phyloP scores from a whole-genome alignment of 2,797 vertebrate species.

The Dallia pectoralis region DNA sequence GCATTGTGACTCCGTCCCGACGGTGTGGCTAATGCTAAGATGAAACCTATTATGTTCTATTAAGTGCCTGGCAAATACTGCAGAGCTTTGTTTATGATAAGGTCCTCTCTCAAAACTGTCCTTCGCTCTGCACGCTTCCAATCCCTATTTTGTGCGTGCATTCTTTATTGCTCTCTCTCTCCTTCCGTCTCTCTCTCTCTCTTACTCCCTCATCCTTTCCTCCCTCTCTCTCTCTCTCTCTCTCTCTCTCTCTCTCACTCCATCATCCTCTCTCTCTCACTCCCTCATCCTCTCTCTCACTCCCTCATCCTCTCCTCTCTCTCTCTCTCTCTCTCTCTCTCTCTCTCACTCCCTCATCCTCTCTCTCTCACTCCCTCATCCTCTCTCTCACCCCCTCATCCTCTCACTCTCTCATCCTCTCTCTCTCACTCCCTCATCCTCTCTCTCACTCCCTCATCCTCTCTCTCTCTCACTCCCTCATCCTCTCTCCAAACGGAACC shows the following conservation, averaged over 20 bases:
- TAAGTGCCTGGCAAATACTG: constrained; percentile 48
- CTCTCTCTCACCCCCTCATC: constrained; percentile 49
- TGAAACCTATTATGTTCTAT: constrained; percentile 28
- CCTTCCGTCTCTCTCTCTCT: background rate
- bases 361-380: constrained; percentile 53
- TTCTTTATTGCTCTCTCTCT: constrained; percentile 5
- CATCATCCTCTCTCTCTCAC: constrained; percentile 43
- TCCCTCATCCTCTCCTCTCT: constrained; percentile 36
- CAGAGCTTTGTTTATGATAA: constrained; percentile 33
- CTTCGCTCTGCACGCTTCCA: background rate
- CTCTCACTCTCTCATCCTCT: constrained; percentile 13
- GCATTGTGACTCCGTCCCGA: constrained; percentile 36
- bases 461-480: constrained; percentile 19
- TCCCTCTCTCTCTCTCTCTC: constrained; percentile 9
- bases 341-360: constrained; percentile 14
- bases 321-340: constrained; percentile 3
- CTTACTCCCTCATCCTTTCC: no score
- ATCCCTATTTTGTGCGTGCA: background rate
- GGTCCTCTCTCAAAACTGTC: background rate
- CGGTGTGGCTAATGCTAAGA: constrained; percentile 1
- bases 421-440: constrained; percentile 12
- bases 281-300: constrained; percentile 52
- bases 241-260: background rate
- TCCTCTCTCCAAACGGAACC: constrained; percentile 63
- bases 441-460: constrained; percentile 22